These are phyloP conservation scores for Acestrorhynchus altus DNA, from an alignment of 2,797 vertebrate genomes.

Conservation along the genomic window DNA sequence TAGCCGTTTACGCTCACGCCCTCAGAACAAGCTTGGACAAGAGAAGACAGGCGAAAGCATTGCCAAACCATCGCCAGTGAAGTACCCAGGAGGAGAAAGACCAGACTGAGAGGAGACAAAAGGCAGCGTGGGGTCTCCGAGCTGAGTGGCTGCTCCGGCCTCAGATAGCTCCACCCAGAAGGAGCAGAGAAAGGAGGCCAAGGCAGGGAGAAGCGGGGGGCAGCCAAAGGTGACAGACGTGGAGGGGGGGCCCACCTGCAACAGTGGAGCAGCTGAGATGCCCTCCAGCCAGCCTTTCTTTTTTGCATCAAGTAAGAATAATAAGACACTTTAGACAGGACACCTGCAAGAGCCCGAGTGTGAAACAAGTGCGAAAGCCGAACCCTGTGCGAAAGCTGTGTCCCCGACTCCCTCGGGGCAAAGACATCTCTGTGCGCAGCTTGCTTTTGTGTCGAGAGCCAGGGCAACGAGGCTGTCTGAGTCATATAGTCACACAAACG, in stretches of 20 bases:
- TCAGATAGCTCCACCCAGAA: constrained; percentile 33
- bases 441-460: background rate
- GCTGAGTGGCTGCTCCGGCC: background rate
- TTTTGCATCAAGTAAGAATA: constrained; percentile 39
- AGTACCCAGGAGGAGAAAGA: background rate
- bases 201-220: background rate
- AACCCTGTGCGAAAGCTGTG: constrained; percentile 35
- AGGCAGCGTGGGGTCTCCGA: background rate
- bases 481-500: background rate
- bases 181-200: constrained; percentile 3
- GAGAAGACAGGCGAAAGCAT: background rate
- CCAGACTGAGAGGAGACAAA: background rate
- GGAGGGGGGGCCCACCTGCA: background rate
- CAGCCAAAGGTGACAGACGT: constrained; percentile 51
- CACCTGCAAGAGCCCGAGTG: constrained; percentile 53
- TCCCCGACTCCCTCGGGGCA: constrained; percentile 27
- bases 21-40: background rate
- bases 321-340: constrained; percentile 42
- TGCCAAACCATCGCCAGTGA: background rate
- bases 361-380: constrained; percentile 47
- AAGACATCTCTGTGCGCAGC: background rate
- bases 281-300: constrained; percentile 40
- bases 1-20: no score
- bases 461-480: background rate
- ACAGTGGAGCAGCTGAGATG: constrained; percentile 40